A percentile compares a stretch with the other conserved stretches of the same genome.
Conservation (phyloP, 2,113 vertebrate species). For the Tachysurus fulvidraco region DNA sequence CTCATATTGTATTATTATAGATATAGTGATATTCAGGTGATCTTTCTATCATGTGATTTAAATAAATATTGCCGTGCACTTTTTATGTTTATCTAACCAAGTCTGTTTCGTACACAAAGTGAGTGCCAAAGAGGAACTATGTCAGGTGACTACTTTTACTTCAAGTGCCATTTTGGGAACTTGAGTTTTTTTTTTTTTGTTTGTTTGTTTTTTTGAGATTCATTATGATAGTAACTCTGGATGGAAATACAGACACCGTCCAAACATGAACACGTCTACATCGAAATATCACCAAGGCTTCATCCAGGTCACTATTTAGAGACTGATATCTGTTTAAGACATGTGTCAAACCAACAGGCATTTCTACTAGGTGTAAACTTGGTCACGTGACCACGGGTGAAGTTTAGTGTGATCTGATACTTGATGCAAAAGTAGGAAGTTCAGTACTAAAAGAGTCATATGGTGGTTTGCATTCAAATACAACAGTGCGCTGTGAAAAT, state of each 20-base stretch:
- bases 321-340: background rate
- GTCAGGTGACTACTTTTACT: constrained; percentile 41
- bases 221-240: constrained; percentile 32
- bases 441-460: background rate
- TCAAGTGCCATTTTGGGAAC: constrained; percentile 48
- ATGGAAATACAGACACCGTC: background rate
- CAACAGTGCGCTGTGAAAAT: background rate
- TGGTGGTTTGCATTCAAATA: background rate
- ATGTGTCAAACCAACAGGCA: background rate
- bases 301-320: background rate
- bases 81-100: background rate
- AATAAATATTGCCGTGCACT: too few species aligned
- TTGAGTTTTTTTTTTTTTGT: background rate
- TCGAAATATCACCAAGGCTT: background rate
- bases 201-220: background rate
- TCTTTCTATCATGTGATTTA: background rate
- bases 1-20: background rate
- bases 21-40: background rate
- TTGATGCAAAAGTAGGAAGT: constrained; percentile 19
- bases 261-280: background rate
- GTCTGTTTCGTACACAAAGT: background rate
- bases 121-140: constrained; percentile 43
- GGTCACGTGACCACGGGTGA: background rate
- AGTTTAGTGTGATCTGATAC: background rate
- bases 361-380: background rate